Evolutionary conservation across 1,140 invertebrate genomes (phyloP).

Genomic region (Eriocheir sinensis): DNA sequence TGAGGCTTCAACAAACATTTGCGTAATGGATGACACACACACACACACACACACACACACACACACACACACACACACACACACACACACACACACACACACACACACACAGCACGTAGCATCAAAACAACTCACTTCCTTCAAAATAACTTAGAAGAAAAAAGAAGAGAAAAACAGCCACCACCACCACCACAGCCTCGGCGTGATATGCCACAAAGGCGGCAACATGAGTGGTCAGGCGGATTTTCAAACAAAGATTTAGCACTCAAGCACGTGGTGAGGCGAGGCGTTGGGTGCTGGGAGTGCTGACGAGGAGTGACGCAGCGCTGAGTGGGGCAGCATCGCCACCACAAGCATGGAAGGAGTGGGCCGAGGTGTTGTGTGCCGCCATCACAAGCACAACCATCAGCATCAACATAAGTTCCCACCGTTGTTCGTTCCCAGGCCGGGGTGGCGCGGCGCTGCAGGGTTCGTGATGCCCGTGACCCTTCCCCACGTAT

Average conservation of each 20-base stretch:
- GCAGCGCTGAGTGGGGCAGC: background rate
- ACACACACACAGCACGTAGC: background rate
- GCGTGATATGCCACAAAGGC: too few relatives aligned
- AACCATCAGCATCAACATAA: background rate
- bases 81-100: conserved; percentile 38
- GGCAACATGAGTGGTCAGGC: too few relatives aligned
- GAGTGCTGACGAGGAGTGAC: background rate
- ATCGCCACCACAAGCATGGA: too few relatives aligned
- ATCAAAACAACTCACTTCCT: background rate
- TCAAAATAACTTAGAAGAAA: too few relatives aligned
- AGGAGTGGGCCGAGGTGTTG: too few relatives aligned
- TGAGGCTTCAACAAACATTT: background rate
- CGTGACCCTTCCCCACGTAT: background rate
- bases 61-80: background rate
- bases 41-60: background rate
- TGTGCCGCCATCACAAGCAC: background rate
- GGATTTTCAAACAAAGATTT: background rate
- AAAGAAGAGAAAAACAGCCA: too few relatives aligned
- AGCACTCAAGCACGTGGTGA: too few relatives aligned
- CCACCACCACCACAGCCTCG: too few relatives aligned
- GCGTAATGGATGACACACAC: conserved; percentile 2
- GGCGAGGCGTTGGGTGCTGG: too few relatives aligned
- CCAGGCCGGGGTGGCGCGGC: background rate
- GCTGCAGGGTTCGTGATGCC: background rate
- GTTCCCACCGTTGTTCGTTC: too few relatives aligned